Percentiles rank a stretch among this genome's conserved stretches.
These are phyloP conservation scores for Pampus argenteus DNA, from an alignment of 2,797 vertebrate genomes.

Conservation along the genomic window DNA sequence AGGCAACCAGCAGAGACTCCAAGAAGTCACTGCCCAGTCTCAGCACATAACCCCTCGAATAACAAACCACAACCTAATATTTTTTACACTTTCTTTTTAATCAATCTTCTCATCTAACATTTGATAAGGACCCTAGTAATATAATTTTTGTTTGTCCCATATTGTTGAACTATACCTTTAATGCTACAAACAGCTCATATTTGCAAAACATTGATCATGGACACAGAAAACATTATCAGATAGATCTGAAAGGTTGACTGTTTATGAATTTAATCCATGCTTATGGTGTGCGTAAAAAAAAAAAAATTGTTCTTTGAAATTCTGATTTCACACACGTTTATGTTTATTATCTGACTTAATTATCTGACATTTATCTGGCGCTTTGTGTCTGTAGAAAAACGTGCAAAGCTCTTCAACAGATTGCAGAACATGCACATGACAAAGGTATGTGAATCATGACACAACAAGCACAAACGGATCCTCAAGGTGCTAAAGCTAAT, in stretches of 20 bases:
- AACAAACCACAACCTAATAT: not conserved
- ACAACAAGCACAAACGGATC: constrained; percentile 7
- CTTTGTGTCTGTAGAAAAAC: constrained; percentile 9
- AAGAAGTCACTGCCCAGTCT: not conserved
- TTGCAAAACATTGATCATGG: not conserved
- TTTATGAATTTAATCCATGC: not conserved
- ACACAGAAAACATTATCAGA: not conserved
- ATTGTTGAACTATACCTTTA: not conserved
- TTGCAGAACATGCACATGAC: constrained; percentile 24
- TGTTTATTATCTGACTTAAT: not conserved
- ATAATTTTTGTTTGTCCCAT: constrained; percentile 2
- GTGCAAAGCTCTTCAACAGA: constrained; percentile 33
- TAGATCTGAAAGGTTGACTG: not conserved
- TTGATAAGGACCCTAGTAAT: not conserved
- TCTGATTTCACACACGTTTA: not conserved
- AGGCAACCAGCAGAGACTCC: not conserved
- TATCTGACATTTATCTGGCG: not conserved
- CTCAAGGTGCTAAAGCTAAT: not conserved
- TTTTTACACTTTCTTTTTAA: not conserved
- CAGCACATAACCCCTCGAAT: not conserved
- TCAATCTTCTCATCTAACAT: not conserved
- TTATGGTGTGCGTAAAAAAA: not conserved
- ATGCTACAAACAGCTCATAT: not conserved
- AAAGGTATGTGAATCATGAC: constrained; percentile 14
- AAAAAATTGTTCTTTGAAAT: not conserved